A percentile compares a stretch with the other conserved stretches of the same genome.
Conservation (phyloP, 2,888 invertebrate genomes). For the Dimorphilus gyrociliatus region DNA sequence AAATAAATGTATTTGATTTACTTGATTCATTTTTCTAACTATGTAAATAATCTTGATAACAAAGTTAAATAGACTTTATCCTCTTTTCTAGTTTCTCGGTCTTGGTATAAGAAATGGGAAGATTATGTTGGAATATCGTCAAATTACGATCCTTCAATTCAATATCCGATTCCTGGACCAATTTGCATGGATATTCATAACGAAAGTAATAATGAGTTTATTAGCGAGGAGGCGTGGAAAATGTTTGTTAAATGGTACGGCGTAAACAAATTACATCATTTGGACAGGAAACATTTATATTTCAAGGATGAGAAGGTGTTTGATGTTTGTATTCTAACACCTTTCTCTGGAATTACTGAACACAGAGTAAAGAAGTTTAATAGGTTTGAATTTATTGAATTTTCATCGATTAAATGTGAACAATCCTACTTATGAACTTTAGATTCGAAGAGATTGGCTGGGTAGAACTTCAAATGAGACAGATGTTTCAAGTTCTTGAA, state of each 20-base stretch:
- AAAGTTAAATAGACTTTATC: too few relatives aligned
- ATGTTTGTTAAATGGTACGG: constrained; percentile 16
- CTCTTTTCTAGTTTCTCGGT: too few relatives aligned
- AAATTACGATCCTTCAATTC: constrained; percentile 1
- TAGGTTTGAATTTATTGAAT: constrained; percentile 2
- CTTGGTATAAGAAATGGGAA: constrained; percentile 14
- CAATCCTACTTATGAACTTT: neutral
- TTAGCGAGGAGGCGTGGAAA: constrained; percentile 16
- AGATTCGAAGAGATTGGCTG: constrained; percentile 11
- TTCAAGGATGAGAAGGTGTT: constrained; percentile 13
- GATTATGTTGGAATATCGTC: constrained; percentile 6
- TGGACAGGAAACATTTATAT: constrained; percentile 12
- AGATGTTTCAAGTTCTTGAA: constrained; percentile 8
- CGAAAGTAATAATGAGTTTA: constrained; percentile 14
- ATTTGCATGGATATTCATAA: constrained; percentile 10
- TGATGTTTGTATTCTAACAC: constrained; percentile 11
- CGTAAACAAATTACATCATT: constrained; percentile 8
- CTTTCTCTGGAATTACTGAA: constrained; percentile 12
- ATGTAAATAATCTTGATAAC: too few relatives aligned
- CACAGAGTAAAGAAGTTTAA: constrained; percentile 11
- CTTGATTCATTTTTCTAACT: too few relatives aligned
- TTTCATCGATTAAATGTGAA: neutral
- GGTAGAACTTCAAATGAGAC: constrained; percentile 10
- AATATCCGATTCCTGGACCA: constrained; percentile 6
- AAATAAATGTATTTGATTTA: too few relatives aligned